phyloP scores from a whole-genome alignment of 2,888 invertebrate genomes.

The Latheticus oryzae region DNA sequence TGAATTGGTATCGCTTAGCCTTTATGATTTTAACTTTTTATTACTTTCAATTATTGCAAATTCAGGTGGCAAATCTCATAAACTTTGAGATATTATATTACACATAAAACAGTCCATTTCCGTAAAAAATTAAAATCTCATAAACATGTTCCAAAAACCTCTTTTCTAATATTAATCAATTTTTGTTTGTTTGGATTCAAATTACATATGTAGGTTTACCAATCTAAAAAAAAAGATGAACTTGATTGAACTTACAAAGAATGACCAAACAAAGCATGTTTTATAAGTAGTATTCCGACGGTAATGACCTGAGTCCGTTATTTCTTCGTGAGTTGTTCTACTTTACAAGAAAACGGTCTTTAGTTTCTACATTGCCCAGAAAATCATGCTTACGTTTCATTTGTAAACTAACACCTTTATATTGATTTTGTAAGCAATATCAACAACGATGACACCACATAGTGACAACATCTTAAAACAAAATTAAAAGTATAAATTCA shows the following conservation, averaged over 20 bases:
- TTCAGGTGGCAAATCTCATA: too few relatives aligned
- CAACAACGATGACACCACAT: conserved; percentile 5
- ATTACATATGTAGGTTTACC: too few relatives aligned
- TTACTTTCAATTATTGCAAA: conserved; percentile 26
- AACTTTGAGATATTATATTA: too few relatives aligned
- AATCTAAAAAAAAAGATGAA: too few relatives aligned
- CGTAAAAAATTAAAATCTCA: too few relatives aligned
- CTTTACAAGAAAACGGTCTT: conserved; percentile 45
- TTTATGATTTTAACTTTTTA: conserved; percentile 21
- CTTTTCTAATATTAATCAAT: too few relatives aligned
- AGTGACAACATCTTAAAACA: conserved; percentile 17
- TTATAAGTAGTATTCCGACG: conserved; percentile 36
- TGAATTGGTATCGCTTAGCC: conserved; percentile 19
- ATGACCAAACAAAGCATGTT: conserved; percentile 49
- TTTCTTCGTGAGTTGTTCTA: conserved; percentile 50
- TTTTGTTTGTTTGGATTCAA: too few relatives aligned
- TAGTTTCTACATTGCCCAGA: conserved; percentile 2
- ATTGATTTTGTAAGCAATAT: neutral
- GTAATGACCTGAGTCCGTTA: conserved; percentile 54
- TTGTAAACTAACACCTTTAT: too few relatives aligned
- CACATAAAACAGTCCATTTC: too few relatives aligned
- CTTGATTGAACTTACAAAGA: conserved; percentile 48
- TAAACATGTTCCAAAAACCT: too few relatives aligned
- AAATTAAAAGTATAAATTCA: conserved; percentile 35
- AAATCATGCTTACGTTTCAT: conserved; percentile 5